phyloP scores from a whole-genome alignment of 1,140 invertebrate species.

The Dreissena rostriformis region DNA sequence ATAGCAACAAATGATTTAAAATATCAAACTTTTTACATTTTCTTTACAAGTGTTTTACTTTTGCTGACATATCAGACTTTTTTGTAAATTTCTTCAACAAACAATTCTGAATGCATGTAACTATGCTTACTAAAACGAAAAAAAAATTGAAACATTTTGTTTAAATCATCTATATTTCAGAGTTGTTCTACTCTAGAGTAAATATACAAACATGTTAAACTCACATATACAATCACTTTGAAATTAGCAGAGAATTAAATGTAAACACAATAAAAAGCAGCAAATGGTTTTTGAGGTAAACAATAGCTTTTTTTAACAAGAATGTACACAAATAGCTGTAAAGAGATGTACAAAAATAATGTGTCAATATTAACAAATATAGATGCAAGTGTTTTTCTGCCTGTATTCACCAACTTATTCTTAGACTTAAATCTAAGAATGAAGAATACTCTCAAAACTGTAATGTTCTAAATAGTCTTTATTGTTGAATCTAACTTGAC shows the following conservation, averaged over 20 bases:
- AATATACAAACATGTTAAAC: conserved; percentile 39
- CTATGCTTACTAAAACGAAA: not conserved
- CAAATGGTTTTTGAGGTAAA: not conserved
- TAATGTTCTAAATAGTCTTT: too few species aligned
- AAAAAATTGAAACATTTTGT: not conserved
- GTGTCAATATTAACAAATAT: conserved; percentile 3
- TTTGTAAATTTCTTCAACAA: too few species aligned
- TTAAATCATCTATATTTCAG: conserved; percentile 46
- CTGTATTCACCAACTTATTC: too few species aligned
- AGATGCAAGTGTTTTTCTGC: not conserved
- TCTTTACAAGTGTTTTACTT: too few species aligned
- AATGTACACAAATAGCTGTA: not conserved
- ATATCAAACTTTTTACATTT: too few species aligned
- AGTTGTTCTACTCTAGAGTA: conserved; percentile 53
- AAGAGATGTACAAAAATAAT: not conserved
- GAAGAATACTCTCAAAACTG: too few species aligned
- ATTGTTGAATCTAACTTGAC: too few species aligned
- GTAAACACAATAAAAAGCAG: not conserved
- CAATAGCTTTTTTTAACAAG: not conserved
- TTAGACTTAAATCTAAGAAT: too few species aligned
- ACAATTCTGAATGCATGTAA: too few species aligned
- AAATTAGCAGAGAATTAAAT: not conserved
- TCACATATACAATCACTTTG: conserved; percentile 32
- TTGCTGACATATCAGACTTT: too few species aligned
- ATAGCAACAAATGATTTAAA: too few species aligned